Percentiles rank a stretch among this genome's conserved stretches.
Evolutionary conservation across 2,797 vertebrate species (phyloP).

Genomic region (Mus minutoides): DNA sequence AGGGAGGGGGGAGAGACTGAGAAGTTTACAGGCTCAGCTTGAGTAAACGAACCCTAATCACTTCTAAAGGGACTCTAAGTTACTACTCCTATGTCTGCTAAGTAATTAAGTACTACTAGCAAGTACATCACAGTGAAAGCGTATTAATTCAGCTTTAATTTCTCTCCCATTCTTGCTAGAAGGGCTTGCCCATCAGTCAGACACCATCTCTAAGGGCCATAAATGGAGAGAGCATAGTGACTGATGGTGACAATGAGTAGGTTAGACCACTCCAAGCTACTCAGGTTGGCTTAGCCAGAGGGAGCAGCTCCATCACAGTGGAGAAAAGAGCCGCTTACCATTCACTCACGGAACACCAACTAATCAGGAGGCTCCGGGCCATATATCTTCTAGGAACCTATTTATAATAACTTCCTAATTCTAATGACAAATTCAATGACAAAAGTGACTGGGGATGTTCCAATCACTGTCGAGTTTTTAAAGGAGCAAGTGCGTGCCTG

Average conservation of each 20-base stretch:
- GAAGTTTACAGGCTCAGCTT: neutral
- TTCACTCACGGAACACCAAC: neutral
- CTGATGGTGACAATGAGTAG: neutral
- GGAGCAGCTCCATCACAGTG: neutral
- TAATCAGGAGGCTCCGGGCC: neutral
- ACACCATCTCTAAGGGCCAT: neutral
- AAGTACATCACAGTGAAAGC: conserved; percentile 2
- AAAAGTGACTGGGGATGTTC: conserved; percentile 8
- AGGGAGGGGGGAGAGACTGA: neutral
- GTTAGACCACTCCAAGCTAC: conserved; percentile 7
- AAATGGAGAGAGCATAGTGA: neutral
- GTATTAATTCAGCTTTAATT: conserved; percentile 58
- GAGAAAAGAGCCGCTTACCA: neutral
- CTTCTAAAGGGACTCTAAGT: neutral
- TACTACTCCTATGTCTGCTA: conserved; percentile 9
- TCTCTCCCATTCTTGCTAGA: conserved; percentile 43
- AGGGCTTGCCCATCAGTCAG: neutral
- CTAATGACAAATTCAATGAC: neutral
- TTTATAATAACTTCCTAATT: neutral
- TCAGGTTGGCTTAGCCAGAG: neutral
- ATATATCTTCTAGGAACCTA: neutral
- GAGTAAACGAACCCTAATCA: conserved; percentile 20
- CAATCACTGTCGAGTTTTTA: conserved; percentile 13
- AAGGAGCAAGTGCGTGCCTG: neutral
- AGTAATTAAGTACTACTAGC: conserved; percentile 32